A percentile compares a stretch with the other conserved stretches of the same genome.
phyloP scores from a whole-genome alignment of 2,797 vertebrate species.

The Sciurus vulgaris region DNA sequence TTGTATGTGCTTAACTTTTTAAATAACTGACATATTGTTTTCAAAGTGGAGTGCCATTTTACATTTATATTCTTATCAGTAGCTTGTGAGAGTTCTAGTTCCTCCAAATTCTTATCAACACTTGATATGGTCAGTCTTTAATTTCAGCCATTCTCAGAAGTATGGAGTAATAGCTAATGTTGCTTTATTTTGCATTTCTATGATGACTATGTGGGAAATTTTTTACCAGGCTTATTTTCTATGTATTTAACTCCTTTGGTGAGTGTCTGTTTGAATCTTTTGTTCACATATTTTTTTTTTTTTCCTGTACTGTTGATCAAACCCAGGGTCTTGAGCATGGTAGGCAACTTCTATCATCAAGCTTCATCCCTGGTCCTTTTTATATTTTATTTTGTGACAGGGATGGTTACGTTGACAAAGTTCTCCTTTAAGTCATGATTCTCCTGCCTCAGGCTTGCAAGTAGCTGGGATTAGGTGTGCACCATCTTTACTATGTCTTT shows the following conservation, averaged over 20 bases:
- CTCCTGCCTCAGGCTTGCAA: not conserved
- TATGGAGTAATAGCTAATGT: not conserved
- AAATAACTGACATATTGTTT: not conserved
- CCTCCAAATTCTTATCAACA: constrained; percentile 65
- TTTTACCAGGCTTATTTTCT: not conserved
- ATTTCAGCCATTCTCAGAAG: not conserved
- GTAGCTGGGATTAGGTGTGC: not conserved
- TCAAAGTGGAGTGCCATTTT: not conserved
- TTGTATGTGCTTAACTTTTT: not conserved
- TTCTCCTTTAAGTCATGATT: not conserved
- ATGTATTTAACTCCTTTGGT: constrained; percentile 27
- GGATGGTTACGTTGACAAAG: not conserved
- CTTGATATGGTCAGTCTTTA: constrained; percentile 57
- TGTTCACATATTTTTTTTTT: not conserved
- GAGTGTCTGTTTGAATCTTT: not conserved
- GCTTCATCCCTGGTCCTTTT: not conserved
- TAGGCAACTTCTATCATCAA: not conserved
- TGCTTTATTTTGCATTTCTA: constrained; percentile 49
- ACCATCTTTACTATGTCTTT: not conserved
- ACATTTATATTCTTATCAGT: not conserved
- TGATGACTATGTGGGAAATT: not conserved
- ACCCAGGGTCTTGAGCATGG: not conserved
- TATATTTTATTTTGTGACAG: not conserved
- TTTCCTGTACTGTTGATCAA: not conserved
- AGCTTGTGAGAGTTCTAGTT: constrained; percentile 57